Evolutionary conservation across 2,888 invertebrate species (phyloP).

Genomic region (Piscicola geometra): DNA sequence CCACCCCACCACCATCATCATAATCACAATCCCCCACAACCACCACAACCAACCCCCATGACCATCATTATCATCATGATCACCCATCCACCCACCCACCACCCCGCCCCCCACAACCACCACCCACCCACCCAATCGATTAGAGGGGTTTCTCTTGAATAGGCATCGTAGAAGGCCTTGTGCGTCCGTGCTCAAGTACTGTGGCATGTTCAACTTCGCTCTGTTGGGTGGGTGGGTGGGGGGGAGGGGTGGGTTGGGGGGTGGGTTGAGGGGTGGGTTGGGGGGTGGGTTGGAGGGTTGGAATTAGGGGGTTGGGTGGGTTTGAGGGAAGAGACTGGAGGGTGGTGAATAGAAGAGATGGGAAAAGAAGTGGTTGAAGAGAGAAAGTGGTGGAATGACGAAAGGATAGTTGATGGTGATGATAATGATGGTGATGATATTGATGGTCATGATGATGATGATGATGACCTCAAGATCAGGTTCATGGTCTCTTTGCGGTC

Average conservation of each 20-base stretch:
- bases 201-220: constrained; percentile 96
- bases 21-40: neutral
- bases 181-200: constrained; percentile 89
- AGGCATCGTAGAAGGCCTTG: constrained; percentile 86
- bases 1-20: neutral
- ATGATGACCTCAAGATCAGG: constrained; percentile 76
- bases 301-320: no score
- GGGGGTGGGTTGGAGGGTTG: neutral
- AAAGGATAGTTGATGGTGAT: neutral
- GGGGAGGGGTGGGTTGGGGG: no score
- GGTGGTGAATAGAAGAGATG: neutral
- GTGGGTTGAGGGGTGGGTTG: no score
- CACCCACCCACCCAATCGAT: constrained; percentile 63
- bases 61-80: no score
- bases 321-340: neutral
- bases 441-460: neutral
- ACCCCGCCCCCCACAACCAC: no score
- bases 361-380: neutral
- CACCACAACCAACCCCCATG: neutral
- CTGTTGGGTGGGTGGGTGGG: constrained; percentile 48
- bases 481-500: constrained; percentile 97
- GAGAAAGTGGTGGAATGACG: neutral
- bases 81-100: no score
- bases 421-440: neutral
- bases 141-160: constrained; percentile 93